These are phyloP conservation scores for Minunthozetes semirufus DNA, from an alignment of 2,888 invertebrate species.

Conservation along the genomic window DNA sequence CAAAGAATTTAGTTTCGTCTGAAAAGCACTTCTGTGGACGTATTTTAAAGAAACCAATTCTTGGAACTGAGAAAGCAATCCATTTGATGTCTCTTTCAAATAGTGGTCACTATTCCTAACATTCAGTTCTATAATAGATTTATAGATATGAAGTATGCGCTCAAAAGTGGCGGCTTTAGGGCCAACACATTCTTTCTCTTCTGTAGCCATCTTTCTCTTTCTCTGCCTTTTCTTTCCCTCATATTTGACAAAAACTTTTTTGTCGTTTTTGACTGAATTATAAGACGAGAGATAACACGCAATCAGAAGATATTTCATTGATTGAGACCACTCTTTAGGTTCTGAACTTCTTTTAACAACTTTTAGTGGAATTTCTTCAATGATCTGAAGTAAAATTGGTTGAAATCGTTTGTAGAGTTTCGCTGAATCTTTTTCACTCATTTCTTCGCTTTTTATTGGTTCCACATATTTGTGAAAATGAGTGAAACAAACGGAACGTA, in stretches of 20 bases:
- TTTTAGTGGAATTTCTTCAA: conserved; percentile 5
- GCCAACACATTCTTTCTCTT: not conserved
- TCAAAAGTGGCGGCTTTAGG: conserved; percentile 30
- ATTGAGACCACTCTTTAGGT: conserved; percentile 61
- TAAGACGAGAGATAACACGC: conserved; percentile 87
- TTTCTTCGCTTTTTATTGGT: not conserved
- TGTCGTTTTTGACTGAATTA: conserved; percentile 81
- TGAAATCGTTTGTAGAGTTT: conserved; percentile 8
- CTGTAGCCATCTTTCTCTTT: not conserved
- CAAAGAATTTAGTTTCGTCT: not conserved
- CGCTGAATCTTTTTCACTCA: conserved; percentile 12
- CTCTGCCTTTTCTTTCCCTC: not conserved
- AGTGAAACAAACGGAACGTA: not conserved
- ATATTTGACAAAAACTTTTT: conserved; percentile 69
- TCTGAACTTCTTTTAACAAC: not conserved
- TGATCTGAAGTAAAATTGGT: not conserved
- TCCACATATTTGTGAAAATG: conserved; percentile 19
- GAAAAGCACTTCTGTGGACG: not conserved
- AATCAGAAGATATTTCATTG: conserved; percentile 79
- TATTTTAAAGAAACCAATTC: conserved; percentile 17
- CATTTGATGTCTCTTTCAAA: conserved; percentile 6
- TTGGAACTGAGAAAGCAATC: conserved; percentile 18
- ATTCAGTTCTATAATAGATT: conserved; percentile 17
- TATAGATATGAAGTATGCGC: conserved; percentile 29
- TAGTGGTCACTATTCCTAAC: not conserved